A percentile compares a stretch with the other conserved stretches of the same genome.
Evolutionary conservation across 1,140 invertebrate genomes (phyloP).

Genomic region (Acromyrmex charruanus): DNA sequence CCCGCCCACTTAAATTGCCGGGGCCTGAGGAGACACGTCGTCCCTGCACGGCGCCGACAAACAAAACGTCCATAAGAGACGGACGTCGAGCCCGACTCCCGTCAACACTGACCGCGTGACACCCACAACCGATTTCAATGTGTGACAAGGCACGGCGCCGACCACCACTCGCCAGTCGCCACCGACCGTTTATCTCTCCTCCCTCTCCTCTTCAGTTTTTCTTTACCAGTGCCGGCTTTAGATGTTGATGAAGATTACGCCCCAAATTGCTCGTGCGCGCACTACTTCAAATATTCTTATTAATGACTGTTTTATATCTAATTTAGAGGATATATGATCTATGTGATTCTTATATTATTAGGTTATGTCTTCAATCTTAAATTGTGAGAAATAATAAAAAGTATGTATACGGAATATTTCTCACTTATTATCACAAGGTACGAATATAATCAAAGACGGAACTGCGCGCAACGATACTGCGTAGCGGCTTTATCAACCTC

Average conservation of each 20-base stretch:
- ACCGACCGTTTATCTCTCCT: neutral
- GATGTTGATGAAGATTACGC: neutral
- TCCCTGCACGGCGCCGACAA: constrained; percentile 1
- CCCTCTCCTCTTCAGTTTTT: neutral
- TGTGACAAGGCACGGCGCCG: constrained; percentile 30
- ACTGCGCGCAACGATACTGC: constrained; percentile 26
- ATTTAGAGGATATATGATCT: neutral
- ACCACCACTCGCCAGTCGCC: constrained; percentile 28
- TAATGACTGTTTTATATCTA: neutral
- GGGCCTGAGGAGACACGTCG: neutral
- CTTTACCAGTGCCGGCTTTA: neutral
- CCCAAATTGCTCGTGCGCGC: neutral
- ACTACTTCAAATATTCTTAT: neutral
- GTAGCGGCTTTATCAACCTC: constrained; percentile 15
- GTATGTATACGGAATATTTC: neutral
- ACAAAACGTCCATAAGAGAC: neutral
- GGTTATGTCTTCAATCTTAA: neutral
- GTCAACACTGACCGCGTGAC: constrained; percentile 41
- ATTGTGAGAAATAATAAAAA: neutral
- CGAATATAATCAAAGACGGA: neutral
- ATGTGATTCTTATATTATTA: neutral
- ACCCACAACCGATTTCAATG: constrained; percentile 35
- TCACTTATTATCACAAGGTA: neutral
- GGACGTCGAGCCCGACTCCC: constrained; percentile 16
- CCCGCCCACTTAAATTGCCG: constrained; percentile 67